Evolutionary conservation across 2,113 vertebrate species (phyloP).

Genomic region (Gambusia holbrooki): DNA sequence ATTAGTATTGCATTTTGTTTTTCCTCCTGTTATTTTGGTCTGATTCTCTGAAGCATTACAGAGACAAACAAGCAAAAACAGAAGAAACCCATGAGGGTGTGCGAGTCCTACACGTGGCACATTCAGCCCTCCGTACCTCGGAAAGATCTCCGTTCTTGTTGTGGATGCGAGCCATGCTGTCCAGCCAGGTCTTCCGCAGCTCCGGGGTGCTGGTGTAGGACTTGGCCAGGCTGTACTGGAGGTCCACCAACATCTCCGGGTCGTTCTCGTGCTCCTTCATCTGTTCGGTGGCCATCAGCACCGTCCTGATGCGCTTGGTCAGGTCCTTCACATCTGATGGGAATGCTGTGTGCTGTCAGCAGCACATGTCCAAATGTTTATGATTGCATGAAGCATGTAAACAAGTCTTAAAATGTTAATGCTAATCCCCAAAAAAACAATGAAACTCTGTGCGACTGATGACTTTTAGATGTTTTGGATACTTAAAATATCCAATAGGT

Average conservation of each 20-base stretch:
- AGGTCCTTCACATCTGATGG: slow-evolving; percentile 96
- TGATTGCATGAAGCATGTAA: not conserved
- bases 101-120: too few species aligned
- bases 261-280: slow-evolving; percentile 99
- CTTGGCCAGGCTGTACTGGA: slow-evolving; percentile 97
- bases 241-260: slow-evolving; percentile 97
- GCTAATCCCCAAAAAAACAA: not conserved
- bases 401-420: not conserved
- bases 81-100: too few species aligned
- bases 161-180: slow-evolving; percentile 98
- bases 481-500: too few species aligned
- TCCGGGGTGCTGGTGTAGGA: slow-evolving; percentile 98
- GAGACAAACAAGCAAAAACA: not conserved
- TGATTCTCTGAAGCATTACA: too few species aligned
- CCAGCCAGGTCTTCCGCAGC: slow-evolving; percentile 96
- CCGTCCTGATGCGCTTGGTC: slow-evolving; percentile 95
- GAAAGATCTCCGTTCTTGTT: slow-evolving; percentile 97
- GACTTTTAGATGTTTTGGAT: too few species aligned
- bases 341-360: slow-evolving; percentile 89
- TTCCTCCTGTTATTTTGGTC: too few species aligned
- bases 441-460: not conserved
- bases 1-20: too few species aligned
- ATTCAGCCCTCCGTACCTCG: slow-evolving; percentile 77
- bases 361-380: not conserved
- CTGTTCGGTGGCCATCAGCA: slow-evolving; percentile 98